These are phyloP conservation scores for Morone chrysops DNA, from an alignment of 2,113 vertebrate genomes.

Conservation along the genomic window DNA sequence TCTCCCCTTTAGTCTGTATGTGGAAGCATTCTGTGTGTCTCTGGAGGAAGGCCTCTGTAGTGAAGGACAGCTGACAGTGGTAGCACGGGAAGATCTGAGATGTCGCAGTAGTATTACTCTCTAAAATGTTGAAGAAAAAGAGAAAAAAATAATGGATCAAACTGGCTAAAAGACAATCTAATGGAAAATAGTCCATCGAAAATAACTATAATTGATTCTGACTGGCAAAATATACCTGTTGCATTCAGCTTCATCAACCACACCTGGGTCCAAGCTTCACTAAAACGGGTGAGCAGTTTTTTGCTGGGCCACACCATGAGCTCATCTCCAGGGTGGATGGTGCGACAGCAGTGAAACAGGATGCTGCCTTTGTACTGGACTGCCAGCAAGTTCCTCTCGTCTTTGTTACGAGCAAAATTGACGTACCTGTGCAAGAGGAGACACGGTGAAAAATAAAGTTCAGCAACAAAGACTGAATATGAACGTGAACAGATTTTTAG, in stretches of 20 bases:
- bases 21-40: constrained; percentile 75
- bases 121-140: constrained; percentile 47
- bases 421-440: constrained; percentile 73
- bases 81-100: constrained; percentile 74
- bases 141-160: neutral
- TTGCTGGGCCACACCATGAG: constrained; percentile 82
- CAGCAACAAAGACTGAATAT: neutral
- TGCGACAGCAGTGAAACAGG: constrained; percentile 82
- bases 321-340: constrained; percentile 80
- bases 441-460: neutral
- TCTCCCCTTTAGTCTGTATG: constrained; percentile 17
- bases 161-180: neutral
- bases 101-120: constrained; percentile 13
- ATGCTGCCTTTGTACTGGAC: constrained; percentile 82
- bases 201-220: neutral
- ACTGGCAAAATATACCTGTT: constrained; percentile 58
- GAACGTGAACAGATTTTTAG: neutral
- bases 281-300: constrained; percentile 71
- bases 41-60: constrained; percentile 79
- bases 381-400: constrained; percentile 81
- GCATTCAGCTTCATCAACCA: constrained; percentile 76
- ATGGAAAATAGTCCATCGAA: neutral
- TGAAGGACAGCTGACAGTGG: constrained; percentile 81
- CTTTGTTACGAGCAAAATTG: constrained; percentile 76
- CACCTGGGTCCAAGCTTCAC: constrained; percentile 76